Conservation (phyloP, 1,140 invertebrate genomes). For the Atta texana region DNA sequence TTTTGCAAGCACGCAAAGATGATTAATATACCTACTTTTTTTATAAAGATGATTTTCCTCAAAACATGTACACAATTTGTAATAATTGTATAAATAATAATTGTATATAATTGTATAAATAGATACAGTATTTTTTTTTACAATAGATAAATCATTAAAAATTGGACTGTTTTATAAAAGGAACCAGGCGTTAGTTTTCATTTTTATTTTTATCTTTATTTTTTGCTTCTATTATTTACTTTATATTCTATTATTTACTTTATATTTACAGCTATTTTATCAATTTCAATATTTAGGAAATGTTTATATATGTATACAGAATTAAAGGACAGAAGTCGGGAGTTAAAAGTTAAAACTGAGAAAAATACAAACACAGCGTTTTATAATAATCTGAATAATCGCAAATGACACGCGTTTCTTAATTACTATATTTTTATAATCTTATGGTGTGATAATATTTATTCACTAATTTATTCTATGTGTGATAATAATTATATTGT, state of each 20-base stretch:
- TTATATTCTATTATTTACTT: no score
- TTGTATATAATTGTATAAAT: background rate
- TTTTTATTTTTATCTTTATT: background rate
- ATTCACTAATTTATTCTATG: background rate
- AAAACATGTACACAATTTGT: background rate
- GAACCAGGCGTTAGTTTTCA: background rate
- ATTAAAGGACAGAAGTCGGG: no score
- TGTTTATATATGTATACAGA: background rate
- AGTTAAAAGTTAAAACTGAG: no score
- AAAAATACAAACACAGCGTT: background rate
- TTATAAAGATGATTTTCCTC: constrained; percentile 2
- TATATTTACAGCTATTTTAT: background rate
- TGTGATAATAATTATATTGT: background rate
- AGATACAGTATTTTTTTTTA: background rate
- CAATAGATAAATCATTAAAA: background rate
- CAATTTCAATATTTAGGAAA: background rate
- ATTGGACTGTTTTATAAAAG: background rate
- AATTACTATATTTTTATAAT: background rate
- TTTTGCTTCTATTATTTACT: no score
- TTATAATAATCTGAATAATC: background rate
- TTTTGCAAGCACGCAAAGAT: constrained; percentile 14
- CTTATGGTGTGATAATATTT: background rate
- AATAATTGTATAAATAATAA: no score
- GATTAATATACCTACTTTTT: background rate
- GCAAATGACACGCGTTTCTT: background rate